A percentile compares a stretch with the other conserved stretches of the same genome.
Evolutionary conservation across 1,140 invertebrate species (phyloP).

Genomic region (Luehdorfia chinensis): DNA sequence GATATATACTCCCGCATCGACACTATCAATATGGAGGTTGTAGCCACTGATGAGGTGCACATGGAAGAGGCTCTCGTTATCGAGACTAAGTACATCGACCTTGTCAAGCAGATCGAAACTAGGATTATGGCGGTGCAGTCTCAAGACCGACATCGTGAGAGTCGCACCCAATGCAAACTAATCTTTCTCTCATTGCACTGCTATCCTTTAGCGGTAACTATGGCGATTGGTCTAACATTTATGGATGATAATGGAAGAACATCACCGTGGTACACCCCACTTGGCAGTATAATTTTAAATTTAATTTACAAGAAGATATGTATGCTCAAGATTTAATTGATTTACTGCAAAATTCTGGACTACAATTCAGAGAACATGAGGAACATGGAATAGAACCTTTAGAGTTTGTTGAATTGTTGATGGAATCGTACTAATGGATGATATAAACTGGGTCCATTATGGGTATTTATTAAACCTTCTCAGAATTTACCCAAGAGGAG

Average conservation of each 20-base stretch:
- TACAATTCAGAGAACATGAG: constrained; percentile 98
- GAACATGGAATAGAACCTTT: constrained; percentile 97
- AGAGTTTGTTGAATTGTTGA: constrained; percentile 97
- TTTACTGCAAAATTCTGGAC: constrained; percentile 95
- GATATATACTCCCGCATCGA: too few relatives aligned
- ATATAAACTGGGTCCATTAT: constrained; percentile 99
- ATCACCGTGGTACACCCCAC: constrained; percentile 93
- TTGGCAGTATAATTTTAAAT: constrained; percentile 99
- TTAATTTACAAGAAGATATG: constrained; percentile 97
- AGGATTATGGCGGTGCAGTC: too few relatives aligned
- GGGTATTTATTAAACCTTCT: constrained; percentile 98
- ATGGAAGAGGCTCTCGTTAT: too few relatives aligned
- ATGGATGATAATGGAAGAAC: constrained; percentile 96
- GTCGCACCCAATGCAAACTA: too few relatives aligned
- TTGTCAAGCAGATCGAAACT: too few relatives aligned
- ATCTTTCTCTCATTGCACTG: too few relatives aligned
- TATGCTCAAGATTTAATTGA: constrained; percentile 99
- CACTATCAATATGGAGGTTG: too few relatives aligned
- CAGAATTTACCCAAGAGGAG: constrained; percentile 94
- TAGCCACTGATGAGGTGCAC: too few relatives aligned
- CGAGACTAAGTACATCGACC: too few relatives aligned
- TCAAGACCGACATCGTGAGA: too few relatives aligned
- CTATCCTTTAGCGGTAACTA: too few relatives aligned
- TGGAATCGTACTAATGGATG: constrained; percentile 96
- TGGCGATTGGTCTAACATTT: constrained; percentile 96